A percentile compares a stretch with the other conserved stretches of the same genome.
phyloP scores from a whole-genome alignment of 2,113 vertebrate species.

The Neodontobutis hainanensis region DNA sequence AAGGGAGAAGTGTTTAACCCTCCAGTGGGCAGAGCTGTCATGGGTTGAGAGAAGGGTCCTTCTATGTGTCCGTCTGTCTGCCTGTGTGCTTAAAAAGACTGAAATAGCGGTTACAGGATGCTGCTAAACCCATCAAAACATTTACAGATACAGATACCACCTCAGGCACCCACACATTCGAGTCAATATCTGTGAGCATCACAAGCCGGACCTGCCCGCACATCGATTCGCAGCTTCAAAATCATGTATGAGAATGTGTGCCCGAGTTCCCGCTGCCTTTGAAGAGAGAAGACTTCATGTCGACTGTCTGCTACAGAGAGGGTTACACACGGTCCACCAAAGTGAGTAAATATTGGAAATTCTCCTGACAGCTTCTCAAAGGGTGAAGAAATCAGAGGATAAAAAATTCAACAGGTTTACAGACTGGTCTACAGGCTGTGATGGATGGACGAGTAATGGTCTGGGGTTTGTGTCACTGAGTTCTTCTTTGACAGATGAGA shows the following conservation, averaged over 20 bases:
- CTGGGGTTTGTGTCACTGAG: background rate
- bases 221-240: slow-evolving; percentile 47
- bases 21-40: background rate
- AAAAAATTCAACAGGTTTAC: slow-evolving; percentile 51
- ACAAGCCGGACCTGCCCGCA: slow-evolving; percentile 47
- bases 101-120: slow-evolving; percentile 47
- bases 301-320: slow-evolving; percentile 28
- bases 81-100: slow-evolving; percentile 18
- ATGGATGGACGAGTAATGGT: slow-evolving; percentile 29
- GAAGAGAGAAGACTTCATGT: slow-evolving; percentile 38
- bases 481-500: slow-evolving; percentile 27
- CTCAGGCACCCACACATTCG: slow-evolving; percentile 55
- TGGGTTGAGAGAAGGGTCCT: background rate
- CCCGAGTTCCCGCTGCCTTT: slow-evolving; percentile 34
- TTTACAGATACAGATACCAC: slow-evolving; percentile 58
- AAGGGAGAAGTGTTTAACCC: background rate
- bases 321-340: slow-evolving; percentile 1
- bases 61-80: slow-evolving; percentile 25
- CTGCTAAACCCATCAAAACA: slow-evolving; percentile 59
- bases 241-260: slow-evolving; percentile 18
- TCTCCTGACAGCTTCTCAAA: slow-evolving; percentile 40
- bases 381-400: slow-evolving; percentile 47
- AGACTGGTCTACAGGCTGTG: slow-evolving; percentile 26
- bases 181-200: slow-evolving; percentile 57
- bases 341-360: slow-evolving; percentile 47